A percentile compares a stretch with the other conserved stretches of the same genome.
These are phyloP conservation scores for Tetraodon nigroviridis DNA, from an alignment of 2,113 vertebrate genomes.

Conservation along the genomic window DNA sequence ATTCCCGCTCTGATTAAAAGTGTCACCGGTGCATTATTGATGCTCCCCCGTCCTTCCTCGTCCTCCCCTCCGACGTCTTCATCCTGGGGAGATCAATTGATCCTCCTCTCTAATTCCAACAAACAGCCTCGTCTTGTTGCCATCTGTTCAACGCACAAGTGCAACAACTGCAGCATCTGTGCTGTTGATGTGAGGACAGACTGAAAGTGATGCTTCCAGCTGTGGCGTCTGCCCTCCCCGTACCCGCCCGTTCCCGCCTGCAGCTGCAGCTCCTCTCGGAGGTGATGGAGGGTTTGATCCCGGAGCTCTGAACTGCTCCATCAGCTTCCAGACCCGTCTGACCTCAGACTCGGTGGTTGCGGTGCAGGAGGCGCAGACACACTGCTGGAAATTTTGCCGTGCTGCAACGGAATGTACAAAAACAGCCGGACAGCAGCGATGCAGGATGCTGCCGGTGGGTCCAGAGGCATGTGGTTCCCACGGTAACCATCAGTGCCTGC, in stretches of 20 bases:
- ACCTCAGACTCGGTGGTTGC: no score
- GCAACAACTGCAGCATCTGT: constrained; percentile 36
- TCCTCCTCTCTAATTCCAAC: constrained; percentile 62
- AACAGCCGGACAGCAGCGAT: no score
- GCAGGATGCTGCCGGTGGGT: no score
- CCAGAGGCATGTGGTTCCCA: neutral
- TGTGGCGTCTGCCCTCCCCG: constrained; percentile 40
- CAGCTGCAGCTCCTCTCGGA: no score
- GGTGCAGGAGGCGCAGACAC: no score
- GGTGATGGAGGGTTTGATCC: no score
- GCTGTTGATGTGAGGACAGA: constrained; percentile 50
- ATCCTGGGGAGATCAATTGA: constrained; percentile 59
- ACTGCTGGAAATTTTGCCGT: no score
- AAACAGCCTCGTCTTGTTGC: constrained; percentile 61
- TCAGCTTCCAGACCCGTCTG: no score
- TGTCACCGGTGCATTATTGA: constrained; percentile 53
- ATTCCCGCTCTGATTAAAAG: no score
- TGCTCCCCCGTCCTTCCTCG: constrained; percentile 25
- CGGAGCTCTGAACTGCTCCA: no score
- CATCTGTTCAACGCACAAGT: constrained; percentile 36
- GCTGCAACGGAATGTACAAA: no score
- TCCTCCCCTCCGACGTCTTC: constrained; percentile 32
- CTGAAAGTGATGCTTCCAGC: constrained; percentile 56
- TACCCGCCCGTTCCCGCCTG: constrained; percentile 30
- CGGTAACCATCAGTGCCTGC: constrained; percentile 21